These are phyloP conservation scores for Crocodylus rhombifer DNA, from an alignment of 2,797 vertebrate genomes.

Conservation along the genomic window DNA sequence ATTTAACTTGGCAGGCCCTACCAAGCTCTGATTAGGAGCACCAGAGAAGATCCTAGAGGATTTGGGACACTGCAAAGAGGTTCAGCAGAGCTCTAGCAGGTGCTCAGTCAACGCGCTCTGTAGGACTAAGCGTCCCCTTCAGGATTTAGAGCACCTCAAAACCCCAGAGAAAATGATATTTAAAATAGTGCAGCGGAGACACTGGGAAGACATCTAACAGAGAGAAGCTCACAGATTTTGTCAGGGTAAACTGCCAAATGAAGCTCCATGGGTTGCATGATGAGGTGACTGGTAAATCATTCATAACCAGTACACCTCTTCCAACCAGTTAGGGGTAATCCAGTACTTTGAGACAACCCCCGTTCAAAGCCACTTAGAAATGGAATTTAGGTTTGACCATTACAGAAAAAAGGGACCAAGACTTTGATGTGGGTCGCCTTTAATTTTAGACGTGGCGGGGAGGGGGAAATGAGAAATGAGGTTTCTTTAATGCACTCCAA, in stretches of 20 bases:
- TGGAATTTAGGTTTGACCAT: conserved; percentile 4
- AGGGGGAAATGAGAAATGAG: neutral
- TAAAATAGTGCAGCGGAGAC: neutral
- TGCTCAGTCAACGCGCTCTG: neutral
- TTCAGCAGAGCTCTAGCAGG: neutral
- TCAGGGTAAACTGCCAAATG: conserved; percentile 20
- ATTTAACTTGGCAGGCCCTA: conserved; percentile 5
- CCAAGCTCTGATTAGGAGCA: neutral
- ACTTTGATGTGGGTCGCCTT: neutral
- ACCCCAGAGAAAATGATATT: neutral
- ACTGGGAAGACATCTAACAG: neutral
- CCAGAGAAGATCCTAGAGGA: neutral
- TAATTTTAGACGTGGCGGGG: neutral
- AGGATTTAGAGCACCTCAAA: too few species aligned
- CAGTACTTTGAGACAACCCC: neutral
- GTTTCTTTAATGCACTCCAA: neutral
- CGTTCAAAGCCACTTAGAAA: conserved; percentile 3
- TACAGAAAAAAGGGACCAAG: neutral
- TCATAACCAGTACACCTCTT: neutral
- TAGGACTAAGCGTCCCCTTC: too few species aligned
- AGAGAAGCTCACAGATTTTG: conserved; percentile 6
- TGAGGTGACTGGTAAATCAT: neutral
- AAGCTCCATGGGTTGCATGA: neutral
- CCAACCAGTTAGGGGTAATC: conserved; percentile 31
- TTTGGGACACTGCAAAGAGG: neutral